A percentile compares a stretch with the other conserved stretches of the same genome.
Evolutionary conservation across 2,888 invertebrate genomes (phyloP).

Genomic region (Synanthedon andrenaeformis): DNA sequence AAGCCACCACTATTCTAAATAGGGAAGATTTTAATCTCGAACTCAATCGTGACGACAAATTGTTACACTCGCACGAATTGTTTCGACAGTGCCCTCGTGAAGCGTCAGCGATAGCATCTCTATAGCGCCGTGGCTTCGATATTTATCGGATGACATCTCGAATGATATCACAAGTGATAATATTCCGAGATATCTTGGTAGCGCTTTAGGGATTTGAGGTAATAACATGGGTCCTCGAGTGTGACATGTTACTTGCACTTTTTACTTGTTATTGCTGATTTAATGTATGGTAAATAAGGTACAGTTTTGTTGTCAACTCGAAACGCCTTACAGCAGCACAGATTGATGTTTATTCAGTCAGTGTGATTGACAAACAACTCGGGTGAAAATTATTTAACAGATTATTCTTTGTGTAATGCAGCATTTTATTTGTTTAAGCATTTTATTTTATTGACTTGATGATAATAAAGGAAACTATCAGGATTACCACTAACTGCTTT

Average conservation of each 20-base stretch:
- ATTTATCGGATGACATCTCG: slow-evolving; percentile 7
- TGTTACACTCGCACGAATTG: slow-evolving; percentile 41
- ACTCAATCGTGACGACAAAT: slow-evolving; percentile 47
- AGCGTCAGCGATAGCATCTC: slow-evolving; percentile 20
- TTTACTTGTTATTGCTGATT: not conserved
- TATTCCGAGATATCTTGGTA: not conserved
- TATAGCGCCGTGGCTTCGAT: slow-evolving; percentile 3
- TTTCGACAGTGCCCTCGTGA: slow-evolving; percentile 27
- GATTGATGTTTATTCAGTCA: not conserved
- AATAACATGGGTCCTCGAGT: not conserved
- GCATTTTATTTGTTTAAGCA: too few species aligned
- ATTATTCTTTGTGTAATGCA: too few species aligned
- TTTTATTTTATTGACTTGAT: too few species aligned
- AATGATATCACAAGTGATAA: slow-evolving; percentile 15
- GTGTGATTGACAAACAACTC: not conserved
- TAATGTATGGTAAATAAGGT: not conserved
- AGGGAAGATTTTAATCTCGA: slow-evolving; percentile 31
- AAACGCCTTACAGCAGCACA: not conserved
- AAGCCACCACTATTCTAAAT: not conserved
- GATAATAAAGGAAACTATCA: too few species aligned
- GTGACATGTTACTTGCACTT: not conserved
- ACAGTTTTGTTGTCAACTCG: not conserved
- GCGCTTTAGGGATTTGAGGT: not conserved
- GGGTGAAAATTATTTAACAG: too few species aligned
- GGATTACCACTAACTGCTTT: too few species aligned